A percentile compares a stretch with the other conserved stretches of the same genome.
phyloP scores from a whole-genome alignment of 2,888 invertebrate species.

The Aleiodes leptofemur region DNA sequence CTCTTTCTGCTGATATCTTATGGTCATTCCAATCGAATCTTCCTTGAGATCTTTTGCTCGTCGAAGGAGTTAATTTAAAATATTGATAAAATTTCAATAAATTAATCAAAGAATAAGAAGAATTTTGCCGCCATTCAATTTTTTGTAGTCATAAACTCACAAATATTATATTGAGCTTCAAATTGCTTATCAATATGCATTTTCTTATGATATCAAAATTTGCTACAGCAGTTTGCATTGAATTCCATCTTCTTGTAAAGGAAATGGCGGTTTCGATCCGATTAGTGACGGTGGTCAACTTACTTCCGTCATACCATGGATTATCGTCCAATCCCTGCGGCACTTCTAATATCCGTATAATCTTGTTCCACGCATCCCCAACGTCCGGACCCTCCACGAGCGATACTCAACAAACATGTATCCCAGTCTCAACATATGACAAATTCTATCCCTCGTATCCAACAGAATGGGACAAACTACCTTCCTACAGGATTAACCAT shows the following conservation, averaged over 20 bases:
- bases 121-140: too few species aligned
- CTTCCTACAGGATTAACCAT: conserved; percentile 43
- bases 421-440: conserved; percentile 43
- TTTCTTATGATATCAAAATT: conserved; percentile 4
- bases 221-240: not conserved
- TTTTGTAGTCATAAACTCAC: too few species aligned
- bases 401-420: conserved; percentile 43
- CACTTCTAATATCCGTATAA: conserved; percentile 53
- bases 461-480: conserved; percentile 49
- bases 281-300: conserved; percentile 54
- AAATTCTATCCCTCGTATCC: conserved; percentile 31
- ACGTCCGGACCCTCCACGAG: conserved; percentile 23
- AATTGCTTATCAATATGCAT: not conserved
- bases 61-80: too few species aligned
- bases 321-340: conserved; percentile 40
- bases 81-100: too few species aligned
- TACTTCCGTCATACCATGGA: conserved; percentile 51
- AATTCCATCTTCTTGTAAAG: conserved; percentile 6
- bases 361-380: conserved; percentile 50
- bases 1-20: too few species aligned
- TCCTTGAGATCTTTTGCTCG: too few species aligned
- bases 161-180: not conserved
- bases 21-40: too few species aligned
- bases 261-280: conserved; percentile 49
- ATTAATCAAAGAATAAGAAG: too few species aligned